Base-by-base conservation (phyloP, 1,140 invertebrate genomes). In the Drosophila triauraria region DNA sequence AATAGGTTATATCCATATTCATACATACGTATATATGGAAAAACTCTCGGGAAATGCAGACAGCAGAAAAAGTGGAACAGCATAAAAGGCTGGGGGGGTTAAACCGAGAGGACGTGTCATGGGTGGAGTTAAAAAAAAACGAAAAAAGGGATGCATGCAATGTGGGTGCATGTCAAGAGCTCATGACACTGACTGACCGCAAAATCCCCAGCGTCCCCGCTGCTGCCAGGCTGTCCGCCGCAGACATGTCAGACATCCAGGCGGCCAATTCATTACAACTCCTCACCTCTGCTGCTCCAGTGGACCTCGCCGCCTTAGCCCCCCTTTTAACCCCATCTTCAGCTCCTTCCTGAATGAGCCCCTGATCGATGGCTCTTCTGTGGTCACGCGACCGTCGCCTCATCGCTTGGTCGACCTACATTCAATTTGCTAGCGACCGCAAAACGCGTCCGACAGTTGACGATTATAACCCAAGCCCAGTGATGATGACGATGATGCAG, bases 401-500 rank as follows among this genome's bases (percentile, higher is more conserved):
- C 47, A 54, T 69, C 48, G 63, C 75, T 56, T 43, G 76, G 64
- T 43, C 83, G 85, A 88, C 85, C 85, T 85, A 88, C 85, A 88
- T 88, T 88, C 85, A 88, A 88, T 88, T 88, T 88, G 81, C 86
- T 62, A 72, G 65, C 70, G 70, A 84, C 84, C 84, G 84, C 84
- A 88, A 90, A 90, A 71, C 74, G 80, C 78, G 80, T 90, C 85
- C 82, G 84, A 90, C 84, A 87, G 80, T 75, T 88, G 80, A 84
- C 84, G 84, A 82, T 86, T 82, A 86, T 68, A 56, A 63, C 63
- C 48, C 53, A 40, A 27, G 40, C 32, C 35, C 51, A 44, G 57
- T 67, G 59, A 63, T 61, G 46, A 71, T 67, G 44, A 63, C 30
- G 27, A 9, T 35, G 42, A 23, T 23, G 61, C n/a, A n/a, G 68